Evolutionary conservation across 30 jellyfish, hydroid and myxozoan genomes (phyloP).

Genomic region (Sanderia malayensis): DNA sequence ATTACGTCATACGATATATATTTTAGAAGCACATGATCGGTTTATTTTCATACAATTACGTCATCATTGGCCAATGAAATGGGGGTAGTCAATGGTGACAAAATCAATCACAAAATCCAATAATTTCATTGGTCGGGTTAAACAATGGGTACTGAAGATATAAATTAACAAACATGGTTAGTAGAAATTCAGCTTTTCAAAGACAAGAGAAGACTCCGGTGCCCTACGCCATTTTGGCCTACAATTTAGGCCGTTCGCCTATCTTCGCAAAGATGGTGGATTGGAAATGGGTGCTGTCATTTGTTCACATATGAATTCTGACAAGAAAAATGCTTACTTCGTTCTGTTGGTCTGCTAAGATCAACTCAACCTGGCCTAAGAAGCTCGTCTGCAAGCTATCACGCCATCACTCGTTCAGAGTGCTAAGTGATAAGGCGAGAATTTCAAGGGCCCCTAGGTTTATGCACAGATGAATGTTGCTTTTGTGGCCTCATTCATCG

Average conservation of each 20-base stretch:
- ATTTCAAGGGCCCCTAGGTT: slow-evolving; percentile 72
- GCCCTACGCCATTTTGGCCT: not conserved
- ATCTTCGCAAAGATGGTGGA: slow-evolving; percentile 21
- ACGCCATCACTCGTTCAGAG: slow-evolving; percentile 70
- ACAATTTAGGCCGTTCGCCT: not conserved
- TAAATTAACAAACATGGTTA: not conserved
- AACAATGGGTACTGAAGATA: slow-evolving; percentile 9
- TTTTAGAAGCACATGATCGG: too few relatives aligned
- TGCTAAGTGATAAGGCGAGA: slow-evolving; percentile 69
- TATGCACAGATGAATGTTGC: slow-evolving; percentile 30
- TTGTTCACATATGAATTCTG: slow-evolving; percentile 34
- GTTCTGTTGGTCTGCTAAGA: slow-evolving; percentile 63
- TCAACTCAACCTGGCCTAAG: slow-evolving; percentile 58
- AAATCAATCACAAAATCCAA: not conserved
- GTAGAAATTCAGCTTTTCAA: slow-evolving; percentile 1
- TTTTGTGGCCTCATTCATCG: slow-evolving; percentile 30
- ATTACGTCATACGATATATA: too few relatives aligned
- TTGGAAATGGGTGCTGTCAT: slow-evolving; percentile 68
- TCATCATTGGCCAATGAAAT: not conserved
- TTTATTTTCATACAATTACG: not conserved
- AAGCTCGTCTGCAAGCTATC: slow-evolving; percentile 67
- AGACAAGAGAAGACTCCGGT: slow-evolving; percentile 28
- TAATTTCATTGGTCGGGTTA: slow-evolving; percentile 32
- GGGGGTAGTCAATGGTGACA: not conserved
- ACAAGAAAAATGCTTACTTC: slow-evolving; percentile 49